Evolutionary conservation across 2,113 vertebrate genomes (phyloP).

Genomic region (Gymnocephalus cernua): DNA sequence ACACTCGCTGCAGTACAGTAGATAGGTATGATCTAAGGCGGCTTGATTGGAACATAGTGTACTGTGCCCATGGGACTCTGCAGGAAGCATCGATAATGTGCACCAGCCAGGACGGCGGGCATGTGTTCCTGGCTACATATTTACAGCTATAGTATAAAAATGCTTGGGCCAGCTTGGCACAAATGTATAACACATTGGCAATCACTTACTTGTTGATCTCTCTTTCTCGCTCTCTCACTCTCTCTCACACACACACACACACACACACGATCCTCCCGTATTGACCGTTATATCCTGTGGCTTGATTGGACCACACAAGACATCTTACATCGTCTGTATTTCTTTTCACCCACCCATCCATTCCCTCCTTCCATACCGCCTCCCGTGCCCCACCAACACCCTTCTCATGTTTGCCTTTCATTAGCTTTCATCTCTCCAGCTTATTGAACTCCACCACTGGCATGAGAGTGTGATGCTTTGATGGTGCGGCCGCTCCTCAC

Average conservation of each 20-base stretch:
- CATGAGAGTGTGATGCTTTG: conserved; percentile 78
- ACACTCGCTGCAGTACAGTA: conserved; percentile 10
- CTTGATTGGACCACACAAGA: conserved; percentile 80
- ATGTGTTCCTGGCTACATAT: conserved; percentile 50
- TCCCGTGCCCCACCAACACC: conserved; percentile 60
- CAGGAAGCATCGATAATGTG: conserved; percentile 65
- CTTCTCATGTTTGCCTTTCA: conserved; percentile 84
- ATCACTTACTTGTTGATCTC: conserved; percentile 28
- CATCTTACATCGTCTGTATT: conserved; percentile 62
- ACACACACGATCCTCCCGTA: conserved; percentile 57
- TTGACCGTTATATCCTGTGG: conserved; percentile 80
- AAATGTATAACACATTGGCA: conserved; percentile 44
- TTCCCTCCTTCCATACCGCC: conserved; percentile 52
- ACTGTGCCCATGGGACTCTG: conserved; percentile 59
- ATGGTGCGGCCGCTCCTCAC: conserved; percentile 73
- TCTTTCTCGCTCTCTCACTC: too few relatives aligned
- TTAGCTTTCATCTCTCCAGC: conserved; percentile 85
- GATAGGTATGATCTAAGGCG: conserved; percentile 63
- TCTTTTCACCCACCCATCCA: conserved; percentile 38
- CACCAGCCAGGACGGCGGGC: conserved; percentile 24
- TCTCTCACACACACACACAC: conserved; percentile 52
- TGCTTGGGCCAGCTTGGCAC: conserved; percentile 42
- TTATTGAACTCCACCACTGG: conserved; percentile 85
- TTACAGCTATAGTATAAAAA: conserved; percentile 47
- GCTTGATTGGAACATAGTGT: conserved; percentile 65